Conservation (phyloP, 2,113 vertebrate genomes). For the Microcebus griseorufus region DNA sequence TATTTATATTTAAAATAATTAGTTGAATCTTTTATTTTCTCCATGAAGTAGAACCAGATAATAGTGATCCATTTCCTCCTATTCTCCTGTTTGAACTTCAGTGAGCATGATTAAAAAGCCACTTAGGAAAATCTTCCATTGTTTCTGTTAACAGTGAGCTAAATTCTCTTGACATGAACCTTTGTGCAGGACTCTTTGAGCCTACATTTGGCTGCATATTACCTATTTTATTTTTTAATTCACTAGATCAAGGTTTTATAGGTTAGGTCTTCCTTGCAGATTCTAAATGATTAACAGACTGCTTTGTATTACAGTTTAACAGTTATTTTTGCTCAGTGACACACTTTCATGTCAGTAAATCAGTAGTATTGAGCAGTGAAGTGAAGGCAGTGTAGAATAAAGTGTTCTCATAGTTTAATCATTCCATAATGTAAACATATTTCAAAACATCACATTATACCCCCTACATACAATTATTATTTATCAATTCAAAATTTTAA, state of each 20-base stretch:
- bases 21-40: slow-evolving; percentile 44
- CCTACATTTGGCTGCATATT: not conserved
- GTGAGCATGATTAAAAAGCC: slow-evolving; percentile 7
- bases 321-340: not conserved
- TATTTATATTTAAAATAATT: slow-evolving; percentile 46
- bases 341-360: not conserved
- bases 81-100: not conserved
- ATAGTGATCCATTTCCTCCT: not conserved
- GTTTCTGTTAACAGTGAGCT: not conserved
- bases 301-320: not conserved
- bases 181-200: not conserved
- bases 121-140: not conserved
- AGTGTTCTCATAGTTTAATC: not conserved
- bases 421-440: not conserved
- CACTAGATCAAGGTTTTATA: not conserved
- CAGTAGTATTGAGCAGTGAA: not conserved
- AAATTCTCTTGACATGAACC: not conserved
- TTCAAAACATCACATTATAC: not conserved
- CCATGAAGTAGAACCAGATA: not conserved
- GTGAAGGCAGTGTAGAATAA: not conserved
- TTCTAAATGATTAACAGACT: not conserved
- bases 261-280: not conserved
- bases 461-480: not conserved
- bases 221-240: slow-evolving; percentile 6
- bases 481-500: not conserved